These are phyloP conservation scores for Drosophila pseudotakahashii DNA, from an alignment of 2,888 invertebrate genomes.

Conservation along the genomic window DNA sequence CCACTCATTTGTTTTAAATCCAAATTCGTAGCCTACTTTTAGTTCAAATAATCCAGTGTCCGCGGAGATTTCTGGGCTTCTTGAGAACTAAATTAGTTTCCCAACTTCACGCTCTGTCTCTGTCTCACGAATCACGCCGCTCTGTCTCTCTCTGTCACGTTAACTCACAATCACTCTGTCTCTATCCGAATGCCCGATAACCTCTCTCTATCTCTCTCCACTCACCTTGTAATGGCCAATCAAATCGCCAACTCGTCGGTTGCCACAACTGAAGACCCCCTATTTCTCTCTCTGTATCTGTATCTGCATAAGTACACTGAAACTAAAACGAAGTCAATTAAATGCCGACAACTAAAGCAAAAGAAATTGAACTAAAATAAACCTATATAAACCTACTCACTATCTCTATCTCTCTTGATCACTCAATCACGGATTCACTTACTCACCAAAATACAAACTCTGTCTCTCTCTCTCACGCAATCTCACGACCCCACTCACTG, in stretches of 20 bases:
- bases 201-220: slow-evolving; percentile 10
- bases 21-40: too few species aligned
- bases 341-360: slow-evolving; percentile 40
- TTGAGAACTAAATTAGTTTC: slow-evolving; percentile 4
- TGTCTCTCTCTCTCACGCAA: slow-evolving; percentile 57
- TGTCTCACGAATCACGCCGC: slow-evolving; percentile 8
- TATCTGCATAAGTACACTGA: slow-evolving; percentile 36
- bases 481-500: slow-evolving; percentile 50
- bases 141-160: slow-evolving; percentile 36
- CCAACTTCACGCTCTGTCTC: slow-evolving; percentile 31
- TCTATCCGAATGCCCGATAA: slow-evolving; percentile 16
- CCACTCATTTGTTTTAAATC: too few species aligned
- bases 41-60: too few species aligned
- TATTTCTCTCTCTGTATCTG: slow-evolving; percentile 17
- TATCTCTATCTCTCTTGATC: slow-evolving; percentile 54
- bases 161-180: slow-evolving; percentile 46
- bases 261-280: slow-evolving; percentile 15
- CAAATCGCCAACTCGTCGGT: slow-evolving; percentile 15
- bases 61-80: slow-evolving; percentile 13
- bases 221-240: slow-evolving; percentile 14
- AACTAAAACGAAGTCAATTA: slow-evolving; percentile 42
- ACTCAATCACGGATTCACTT: slow-evolving; percentile 65
- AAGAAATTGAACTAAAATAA: slow-evolving; percentile 43
- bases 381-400: slow-evolving; percentile 58
- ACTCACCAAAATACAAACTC: slow-evolving; percentile 53